phyloP scores from a whole-genome alignment of 2,113 vertebrate species.

The Tychaedon coryphoeus region DNA sequence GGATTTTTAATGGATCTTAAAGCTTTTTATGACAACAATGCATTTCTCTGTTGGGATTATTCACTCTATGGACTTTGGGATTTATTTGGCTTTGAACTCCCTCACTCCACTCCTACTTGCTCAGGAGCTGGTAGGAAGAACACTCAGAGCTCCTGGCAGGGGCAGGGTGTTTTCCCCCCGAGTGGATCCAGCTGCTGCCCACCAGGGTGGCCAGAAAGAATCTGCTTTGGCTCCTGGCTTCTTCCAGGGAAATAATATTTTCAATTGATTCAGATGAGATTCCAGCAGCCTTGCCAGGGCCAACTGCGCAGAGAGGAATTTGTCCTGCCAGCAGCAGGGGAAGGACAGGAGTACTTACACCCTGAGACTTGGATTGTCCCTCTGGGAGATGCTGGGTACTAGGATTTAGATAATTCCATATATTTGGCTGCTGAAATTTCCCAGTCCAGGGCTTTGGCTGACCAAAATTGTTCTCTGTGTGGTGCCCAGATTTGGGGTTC shows the following conservation, averaged over 20 bases:
- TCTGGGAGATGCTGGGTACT: background rate
- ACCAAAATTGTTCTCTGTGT: no score
- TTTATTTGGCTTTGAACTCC: background rate
- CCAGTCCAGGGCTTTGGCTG: background rate
- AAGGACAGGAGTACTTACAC: background rate
- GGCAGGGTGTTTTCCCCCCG: accelerated
- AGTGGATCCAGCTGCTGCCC: background rate
- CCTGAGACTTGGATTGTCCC: no score
- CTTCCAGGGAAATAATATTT: background rate
- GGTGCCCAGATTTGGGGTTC: background rate
- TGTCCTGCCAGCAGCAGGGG: background rate
- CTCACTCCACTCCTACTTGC: no score
- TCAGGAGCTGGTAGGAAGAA: background rate
- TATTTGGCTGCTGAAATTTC: background rate
- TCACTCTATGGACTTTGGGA: background rate
- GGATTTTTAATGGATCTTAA: background rate
- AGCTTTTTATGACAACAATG: background rate
- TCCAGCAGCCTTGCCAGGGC: background rate
- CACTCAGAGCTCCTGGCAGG: background rate
- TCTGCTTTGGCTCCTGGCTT: background rate
- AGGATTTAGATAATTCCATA: background rate
- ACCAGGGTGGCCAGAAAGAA: background rate
- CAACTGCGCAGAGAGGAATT: background rate
- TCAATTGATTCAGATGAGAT: background rate
- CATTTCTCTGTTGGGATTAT: background rate